Base-by-base conservation (phyloP, 2,888 invertebrate genomes). In the Pseudococcus jackbeardsleyi region DNA sequence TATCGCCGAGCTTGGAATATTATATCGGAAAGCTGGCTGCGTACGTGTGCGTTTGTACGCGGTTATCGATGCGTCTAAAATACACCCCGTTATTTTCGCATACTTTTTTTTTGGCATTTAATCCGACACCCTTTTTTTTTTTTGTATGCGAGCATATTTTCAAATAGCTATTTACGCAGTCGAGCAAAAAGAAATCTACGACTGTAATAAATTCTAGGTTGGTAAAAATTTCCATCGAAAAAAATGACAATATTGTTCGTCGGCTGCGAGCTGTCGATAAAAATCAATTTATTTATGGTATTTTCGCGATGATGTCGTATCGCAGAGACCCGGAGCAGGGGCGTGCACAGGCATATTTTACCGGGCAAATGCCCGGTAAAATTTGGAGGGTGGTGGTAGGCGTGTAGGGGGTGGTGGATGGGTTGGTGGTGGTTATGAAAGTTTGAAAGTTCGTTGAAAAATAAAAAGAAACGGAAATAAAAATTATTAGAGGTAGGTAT, bases 211-310 rank as follows among this genome's bases (percentile, higher is more conserved):
- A 72, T 72, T 72, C 17, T 33, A 72, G 72, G 7, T 39, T 64
- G 19, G 72, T 15, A 39, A 39, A 72, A 72, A 72, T 72, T 72
- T 33, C 33, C 72, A 72, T 33, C 8, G 72, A 72, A 72, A 72
- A 72, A 72, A 72, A 39, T 15, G 72, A 72, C 33, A 72, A 72
- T 72, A 72, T 72, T 72, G 72, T 33, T 72, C 72, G 72, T 72
- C 72, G 72, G 33, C 72, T 72, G 72, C 72, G 72, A 72, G 33
- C 72, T 72, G 72, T 72, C 72, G 72, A 72, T 72, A 72, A 72
- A 72, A 72, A 72, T 72, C 72, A 72, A 72, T 72, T 72, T 72
- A 72, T 72, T 72, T 72, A 72, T 72, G 39, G 72, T 72, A 11
- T 72, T 72, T 33, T 72, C 39, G 72, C 72, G 72, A 72, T 19